phyloP scores from a whole-genome alignment of 2,113 vertebrate genomes.

The Chamaea fasciata region DNA sequence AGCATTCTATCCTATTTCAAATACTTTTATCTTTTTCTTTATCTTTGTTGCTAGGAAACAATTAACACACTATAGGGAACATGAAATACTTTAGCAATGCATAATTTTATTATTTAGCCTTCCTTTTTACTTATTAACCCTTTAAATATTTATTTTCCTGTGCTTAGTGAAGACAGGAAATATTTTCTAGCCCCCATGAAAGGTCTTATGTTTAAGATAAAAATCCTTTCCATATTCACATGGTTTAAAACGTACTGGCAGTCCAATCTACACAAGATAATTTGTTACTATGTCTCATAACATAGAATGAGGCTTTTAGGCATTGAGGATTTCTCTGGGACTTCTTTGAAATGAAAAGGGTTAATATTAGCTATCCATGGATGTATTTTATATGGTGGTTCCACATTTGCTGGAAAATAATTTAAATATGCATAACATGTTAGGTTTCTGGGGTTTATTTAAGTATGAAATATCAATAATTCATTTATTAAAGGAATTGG shows the following conservation, averaged over 20 bases:
- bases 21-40: neutral
- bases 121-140: neutral
- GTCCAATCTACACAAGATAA: neutral
- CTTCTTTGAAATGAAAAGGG: neutral
- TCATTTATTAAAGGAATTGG: neutral
- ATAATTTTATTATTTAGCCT: neutral
- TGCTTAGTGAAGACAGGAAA: neutral
- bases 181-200: neutral
- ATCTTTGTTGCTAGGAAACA: conserved; percentile 38
- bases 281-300: neutral
- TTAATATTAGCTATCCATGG: neutral
- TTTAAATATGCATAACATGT: neutral
- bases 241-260: neutral
- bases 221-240: neutral
- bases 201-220: neutral
- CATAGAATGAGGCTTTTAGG: neutral
- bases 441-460: neutral
- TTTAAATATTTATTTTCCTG: neutral
- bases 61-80: neutral
- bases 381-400: neutral
- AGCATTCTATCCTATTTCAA: neutral
- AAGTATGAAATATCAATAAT: neutral
- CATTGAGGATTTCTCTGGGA: neutral
- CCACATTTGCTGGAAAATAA: neutral
- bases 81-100: neutral